Percentiles rank a stretch among this genome's conserved stretches.
Evolutionary conservation across 2,113 vertebrate species (phyloP).

Genomic region (Stictonetta naevosa): DNA sequence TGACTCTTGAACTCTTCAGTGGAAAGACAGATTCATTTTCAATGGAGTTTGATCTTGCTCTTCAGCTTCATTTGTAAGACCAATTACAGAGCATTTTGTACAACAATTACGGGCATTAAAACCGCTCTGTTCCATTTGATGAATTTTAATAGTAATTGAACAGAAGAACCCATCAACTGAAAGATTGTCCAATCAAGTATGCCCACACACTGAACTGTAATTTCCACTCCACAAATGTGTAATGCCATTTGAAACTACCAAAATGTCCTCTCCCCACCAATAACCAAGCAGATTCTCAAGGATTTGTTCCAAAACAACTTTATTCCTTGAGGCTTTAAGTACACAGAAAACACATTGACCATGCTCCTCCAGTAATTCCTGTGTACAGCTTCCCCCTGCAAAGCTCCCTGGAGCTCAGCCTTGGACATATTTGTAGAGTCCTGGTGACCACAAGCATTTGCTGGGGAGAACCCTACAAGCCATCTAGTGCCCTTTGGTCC

Average conservation of each 20-base stretch:
- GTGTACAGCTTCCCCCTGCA: background rate
- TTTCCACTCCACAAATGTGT: constrained; percentile 70
- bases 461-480: background rate
- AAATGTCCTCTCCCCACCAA: constrained; percentile 27
- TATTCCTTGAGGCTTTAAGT: background rate
- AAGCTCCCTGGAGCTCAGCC: background rate
- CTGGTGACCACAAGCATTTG: background rate
- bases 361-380: background rate
- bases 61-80: constrained; percentile 82
- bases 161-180: constrained; percentile 78
- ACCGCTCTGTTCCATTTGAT: constrained; percentile 82
- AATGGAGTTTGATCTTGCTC: constrained; percentile 73
- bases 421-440: background rate
- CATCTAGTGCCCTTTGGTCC: background rate
- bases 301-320: constrained; percentile 31
- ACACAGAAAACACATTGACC: background rate
- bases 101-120: constrained; percentile 81
- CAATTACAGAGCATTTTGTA: constrained; percentile 82
- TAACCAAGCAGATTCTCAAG: background rate
- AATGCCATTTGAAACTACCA: constrained; percentile 23
- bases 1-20: constrained; percentile 64
- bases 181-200: constrained; percentile 78
- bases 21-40: constrained; percentile 75
- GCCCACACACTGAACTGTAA: constrained; percentile 77
- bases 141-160: constrained; percentile 85